Conservation (phyloP, 2,888 invertebrate genomes). For the Cistogaster globosa region DNA sequence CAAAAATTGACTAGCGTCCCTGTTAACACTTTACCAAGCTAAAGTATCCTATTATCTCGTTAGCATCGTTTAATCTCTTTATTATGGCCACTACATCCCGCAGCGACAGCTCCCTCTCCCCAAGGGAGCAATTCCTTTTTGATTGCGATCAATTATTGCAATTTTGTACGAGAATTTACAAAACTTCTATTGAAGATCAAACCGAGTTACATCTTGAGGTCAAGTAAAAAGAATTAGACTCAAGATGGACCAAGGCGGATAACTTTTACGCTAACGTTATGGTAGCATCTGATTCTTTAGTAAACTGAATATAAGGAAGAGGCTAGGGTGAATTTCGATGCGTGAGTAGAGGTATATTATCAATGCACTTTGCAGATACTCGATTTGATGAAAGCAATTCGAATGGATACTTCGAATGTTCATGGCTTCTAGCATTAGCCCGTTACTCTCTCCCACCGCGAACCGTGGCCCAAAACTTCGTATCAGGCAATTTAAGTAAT, state of each 20-base stretch:
- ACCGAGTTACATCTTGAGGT: not conserved
- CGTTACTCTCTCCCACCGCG: too few species aligned
- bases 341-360: not conserved
- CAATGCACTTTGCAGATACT: not conserved
- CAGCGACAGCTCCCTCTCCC: not conserved
- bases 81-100: too few species aligned
- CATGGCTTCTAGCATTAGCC: too few species aligned
- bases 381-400: not conserved
- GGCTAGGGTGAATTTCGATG: not conserved
- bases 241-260: not conserved
- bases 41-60: too few species aligned
- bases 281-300: not conserved
- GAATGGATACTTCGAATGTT: not conserved
- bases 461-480: too few species aligned
- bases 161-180: not conserved
- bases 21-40: too few species aligned
- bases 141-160: not conserved
- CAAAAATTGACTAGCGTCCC: too few species aligned
- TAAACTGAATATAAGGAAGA: not conserved
- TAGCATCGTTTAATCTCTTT: too few species aligned
- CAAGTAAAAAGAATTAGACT: not conserved
- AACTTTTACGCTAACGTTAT: not conserved
- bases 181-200: not conserved
- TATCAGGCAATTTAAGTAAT: not conserved
- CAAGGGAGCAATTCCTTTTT: not conserved